phyloP scores from a whole-genome alignment of 2,888 invertebrate genomes.

The Brachyopa scutellaris region DNA sequence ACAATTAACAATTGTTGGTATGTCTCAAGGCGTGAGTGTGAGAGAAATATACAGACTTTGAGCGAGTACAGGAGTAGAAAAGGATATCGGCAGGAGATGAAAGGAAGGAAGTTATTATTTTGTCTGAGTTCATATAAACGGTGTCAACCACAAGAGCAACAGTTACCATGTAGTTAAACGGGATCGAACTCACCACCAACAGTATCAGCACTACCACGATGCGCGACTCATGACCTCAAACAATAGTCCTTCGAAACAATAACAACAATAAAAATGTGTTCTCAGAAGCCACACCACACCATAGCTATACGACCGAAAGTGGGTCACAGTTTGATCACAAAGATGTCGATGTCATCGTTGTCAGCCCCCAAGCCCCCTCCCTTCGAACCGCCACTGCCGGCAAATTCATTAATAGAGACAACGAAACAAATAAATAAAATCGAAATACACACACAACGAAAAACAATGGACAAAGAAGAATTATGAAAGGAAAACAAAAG shows the following conservation, averaged over 20 bases:
- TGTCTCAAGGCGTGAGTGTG: constrained; percentile 4
- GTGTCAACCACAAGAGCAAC: constrained; percentile 62
- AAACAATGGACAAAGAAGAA: constrained; percentile 39
- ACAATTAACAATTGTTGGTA: constrained; percentile 53
- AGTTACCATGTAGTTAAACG: constrained; percentile 31
- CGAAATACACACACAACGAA: constrained; percentile 32
- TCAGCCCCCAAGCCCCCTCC: neutral
- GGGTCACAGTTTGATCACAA: constrained; percentile 60
- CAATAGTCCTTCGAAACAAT: constrained; percentile 6
- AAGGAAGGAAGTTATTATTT: constrained; percentile 41
- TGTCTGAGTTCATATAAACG: constrained; percentile 48
- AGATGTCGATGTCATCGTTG: constrained; percentile 56
- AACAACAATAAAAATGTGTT: constrained; percentile 12
- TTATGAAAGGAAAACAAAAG: constrained; percentile 51
- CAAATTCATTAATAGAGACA: constrained; percentile 63
- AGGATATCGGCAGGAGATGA: neutral
- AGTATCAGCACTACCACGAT: neutral
- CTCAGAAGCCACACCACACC: constrained; percentile 27
- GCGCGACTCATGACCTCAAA: constrained; percentile 49
- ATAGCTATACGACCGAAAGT: constrained; percentile 32
- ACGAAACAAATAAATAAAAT: constrained; percentile 67
- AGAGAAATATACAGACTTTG: constrained; percentile 13
- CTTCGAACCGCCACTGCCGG: neutral
- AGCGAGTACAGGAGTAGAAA: neutral
- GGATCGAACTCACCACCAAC: neutral